A percentile compares a stretch with the other conserved stretches of the same genome.
Conservation (phyloP, 2,113 vertebrate species). For the Albula goreensis region DNA sequence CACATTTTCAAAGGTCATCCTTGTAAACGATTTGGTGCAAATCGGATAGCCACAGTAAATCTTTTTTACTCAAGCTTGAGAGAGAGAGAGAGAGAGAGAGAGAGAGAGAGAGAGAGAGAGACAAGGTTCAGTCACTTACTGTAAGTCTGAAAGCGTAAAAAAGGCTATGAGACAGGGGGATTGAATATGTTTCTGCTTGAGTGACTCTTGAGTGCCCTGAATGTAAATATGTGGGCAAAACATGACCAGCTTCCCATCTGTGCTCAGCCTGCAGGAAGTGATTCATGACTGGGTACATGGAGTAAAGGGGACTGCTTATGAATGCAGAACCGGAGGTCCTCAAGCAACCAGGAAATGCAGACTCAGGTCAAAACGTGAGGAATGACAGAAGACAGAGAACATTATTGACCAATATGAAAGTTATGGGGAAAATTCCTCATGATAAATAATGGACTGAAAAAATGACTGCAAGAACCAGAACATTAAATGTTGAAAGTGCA, state of each 20-base stretch:
- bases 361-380: conserved; percentile 4
- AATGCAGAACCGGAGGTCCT: not conserved
- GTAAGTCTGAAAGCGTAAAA: not conserved
- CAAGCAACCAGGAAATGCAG: not conserved
- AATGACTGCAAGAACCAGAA: not conserved
- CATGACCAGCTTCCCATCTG: not conserved
- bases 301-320: not conserved
- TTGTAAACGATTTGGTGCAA: not conserved
- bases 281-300: not conserved
- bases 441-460: not conserved
- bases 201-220: not conserved
- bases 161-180: not conserved
- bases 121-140: not conserved
- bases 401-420: not conserved
- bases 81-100: not conserved
- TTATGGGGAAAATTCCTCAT: not conserved
- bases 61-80: not conserved
- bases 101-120: not conserved
- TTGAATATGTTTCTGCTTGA: not conserved
- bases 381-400: not conserved
- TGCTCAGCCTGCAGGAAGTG: not conserved
- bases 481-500: not conserved
- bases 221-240: not conserved
- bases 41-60: not conserved
- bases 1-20: not conserved